Conservation (phyloP, 2,888 invertebrate genomes). For the Laothoe populi region DNA sequence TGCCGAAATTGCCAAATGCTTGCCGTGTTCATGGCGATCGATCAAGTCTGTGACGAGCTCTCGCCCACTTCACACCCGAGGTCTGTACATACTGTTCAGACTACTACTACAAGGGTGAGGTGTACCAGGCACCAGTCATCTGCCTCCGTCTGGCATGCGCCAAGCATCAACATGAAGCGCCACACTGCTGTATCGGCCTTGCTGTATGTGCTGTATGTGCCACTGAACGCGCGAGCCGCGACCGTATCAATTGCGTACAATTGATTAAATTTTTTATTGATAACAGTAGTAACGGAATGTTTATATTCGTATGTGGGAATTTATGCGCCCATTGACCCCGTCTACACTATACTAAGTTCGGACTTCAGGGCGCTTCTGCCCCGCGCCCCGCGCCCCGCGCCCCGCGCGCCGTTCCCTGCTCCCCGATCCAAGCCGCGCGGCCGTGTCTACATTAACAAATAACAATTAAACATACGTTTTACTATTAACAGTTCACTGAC, state of each 20-base stretch:
- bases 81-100: no score
- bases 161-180: neutral
- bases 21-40: no score
- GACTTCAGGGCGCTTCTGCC: neutral
- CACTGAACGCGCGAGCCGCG: neutral
- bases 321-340: neutral
- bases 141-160: no score
- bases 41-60: no score
- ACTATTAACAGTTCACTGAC: neutral
- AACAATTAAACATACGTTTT: no score
- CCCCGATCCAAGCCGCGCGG: no score
- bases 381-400: no score
- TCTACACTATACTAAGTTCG: neutral
- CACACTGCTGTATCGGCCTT: neutral
- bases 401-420: no score
- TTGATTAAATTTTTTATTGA: neutral
- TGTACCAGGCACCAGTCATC: neutral
- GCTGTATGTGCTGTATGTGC: neutral
- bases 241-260: neutral
- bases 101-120: no score
- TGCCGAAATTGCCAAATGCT: no score
- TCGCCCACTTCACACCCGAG: no score
- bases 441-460: no score
- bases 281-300: conserved; percentile 4
- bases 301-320: neutral